Conservation (phyloP, 53 echinoderm and acorn worm species). For the Paelopatides confundens region DNA sequence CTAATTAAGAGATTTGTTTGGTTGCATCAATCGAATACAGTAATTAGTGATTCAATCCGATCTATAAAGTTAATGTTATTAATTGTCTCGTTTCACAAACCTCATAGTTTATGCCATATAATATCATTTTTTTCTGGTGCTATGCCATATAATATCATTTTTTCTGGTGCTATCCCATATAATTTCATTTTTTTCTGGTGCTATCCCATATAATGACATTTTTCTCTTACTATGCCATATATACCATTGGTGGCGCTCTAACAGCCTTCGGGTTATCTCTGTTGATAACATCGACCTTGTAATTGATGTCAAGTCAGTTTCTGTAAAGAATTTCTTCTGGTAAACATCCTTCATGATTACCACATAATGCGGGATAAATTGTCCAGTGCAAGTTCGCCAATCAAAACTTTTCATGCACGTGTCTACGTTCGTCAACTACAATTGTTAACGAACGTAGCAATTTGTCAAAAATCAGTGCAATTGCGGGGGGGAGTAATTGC, state of each 20-base stretch:
- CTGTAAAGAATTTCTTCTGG: not conserved
- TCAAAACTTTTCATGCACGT: constrained; percentile 15
- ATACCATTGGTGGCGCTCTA: not conserved
- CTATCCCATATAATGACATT: too few relatives aligned
- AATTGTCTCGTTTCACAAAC: too few relatives aligned
- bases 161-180: too few relatives aligned
- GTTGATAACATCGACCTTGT: not conserved
- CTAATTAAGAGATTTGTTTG: too few relatives aligned
- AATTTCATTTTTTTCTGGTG: too few relatives aligned
- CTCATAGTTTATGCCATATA: too few relatives aligned
- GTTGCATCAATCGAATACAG: too few relatives aligned
- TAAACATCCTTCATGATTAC: not conserved
- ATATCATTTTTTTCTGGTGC: too few relatives aligned
- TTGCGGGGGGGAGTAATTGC: constrained; percentile 29
- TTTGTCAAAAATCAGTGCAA: constrained; percentile 18
- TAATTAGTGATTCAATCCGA: too few relatives aligned
- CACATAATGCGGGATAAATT: not conserved
- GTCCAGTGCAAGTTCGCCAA: not conserved
- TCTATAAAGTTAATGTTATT: too few relatives aligned
- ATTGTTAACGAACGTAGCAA: constrained; percentile 38
- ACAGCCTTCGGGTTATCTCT: not conserved
- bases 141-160: too few relatives aligned
- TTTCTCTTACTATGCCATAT: too few relatives aligned
- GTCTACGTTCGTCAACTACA: constrained; percentile 7
- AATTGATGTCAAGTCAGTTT: not conserved